phyloP scores from a whole-genome alignment of 2,113 vertebrate genomes.

The Echinops telfairi region DNA sequence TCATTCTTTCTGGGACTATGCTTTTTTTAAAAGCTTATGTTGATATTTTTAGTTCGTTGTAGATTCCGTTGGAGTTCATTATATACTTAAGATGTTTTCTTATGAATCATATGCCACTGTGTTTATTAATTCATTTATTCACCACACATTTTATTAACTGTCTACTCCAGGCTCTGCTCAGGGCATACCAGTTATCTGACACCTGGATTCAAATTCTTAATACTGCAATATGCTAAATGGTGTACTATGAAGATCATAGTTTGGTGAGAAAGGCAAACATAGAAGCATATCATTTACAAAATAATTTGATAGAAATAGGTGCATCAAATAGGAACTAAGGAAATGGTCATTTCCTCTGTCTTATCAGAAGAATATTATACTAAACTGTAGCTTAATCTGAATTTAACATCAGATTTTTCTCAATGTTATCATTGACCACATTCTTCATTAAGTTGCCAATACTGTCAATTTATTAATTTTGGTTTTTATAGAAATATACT shows the following conservation, averaged over 20 bases:
- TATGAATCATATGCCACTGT: not conserved
- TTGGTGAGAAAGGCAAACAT: not conserved
- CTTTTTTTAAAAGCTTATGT: slow-evolving; percentile 6
- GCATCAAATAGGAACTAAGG: not conserved
- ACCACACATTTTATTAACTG: slow-evolving; percentile 20
- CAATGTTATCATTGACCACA: slow-evolving; percentile 27
- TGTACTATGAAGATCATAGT: not conserved
- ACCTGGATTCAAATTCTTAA: not conserved
- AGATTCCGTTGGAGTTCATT: not conserved
- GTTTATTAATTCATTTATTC: slow-evolving; percentile 18
- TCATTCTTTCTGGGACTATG: not conserved
- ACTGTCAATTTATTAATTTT: not conserved
- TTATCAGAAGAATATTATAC: not conserved
- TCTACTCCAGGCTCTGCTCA: not conserved
- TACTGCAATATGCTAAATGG: not conserved
- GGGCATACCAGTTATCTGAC: not conserved
- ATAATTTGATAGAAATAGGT: not conserved
- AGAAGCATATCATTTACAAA: slow-evolving; percentile 25
- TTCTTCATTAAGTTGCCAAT: slow-evolving; percentile 41
- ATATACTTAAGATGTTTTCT: not conserved
- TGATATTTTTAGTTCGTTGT: not conserved
- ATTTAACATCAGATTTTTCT: not conserved
- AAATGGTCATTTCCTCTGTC: not conserved
- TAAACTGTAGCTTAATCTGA: not conserved
- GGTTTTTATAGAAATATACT: not conserved